Percentiles rank a stretch among this genome's conserved stretches.
These are phyloP conservation scores for Cryptocheilus praepositus DNA, from an alignment of 2,888 invertebrate species.

Conservation along the genomic window DNA sequence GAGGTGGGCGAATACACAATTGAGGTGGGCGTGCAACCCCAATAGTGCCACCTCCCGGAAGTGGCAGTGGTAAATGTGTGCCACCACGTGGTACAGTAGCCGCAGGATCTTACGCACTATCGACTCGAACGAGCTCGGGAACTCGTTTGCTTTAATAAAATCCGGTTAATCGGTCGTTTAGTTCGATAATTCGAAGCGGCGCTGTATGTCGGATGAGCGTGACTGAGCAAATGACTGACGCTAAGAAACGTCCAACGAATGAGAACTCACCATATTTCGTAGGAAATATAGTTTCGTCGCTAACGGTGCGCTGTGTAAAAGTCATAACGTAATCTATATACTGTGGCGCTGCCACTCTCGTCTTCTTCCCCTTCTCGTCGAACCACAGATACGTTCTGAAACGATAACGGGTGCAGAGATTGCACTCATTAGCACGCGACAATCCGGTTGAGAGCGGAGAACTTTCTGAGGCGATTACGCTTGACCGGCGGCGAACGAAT, in stretches of 20 bases:
- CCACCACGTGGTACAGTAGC: conserved; percentile 97
- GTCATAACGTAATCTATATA: conserved; percentile 99
- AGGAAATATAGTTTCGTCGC: conserved; percentile 97
- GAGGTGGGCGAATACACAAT: conserved; percentile 97
- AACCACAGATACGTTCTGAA: conserved; percentile 96
- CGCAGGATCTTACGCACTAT: conserved; percentile 97
- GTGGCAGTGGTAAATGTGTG: conserved; percentile 98
- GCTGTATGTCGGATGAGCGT: too few species aligned
- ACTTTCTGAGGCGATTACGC: too few species aligned
- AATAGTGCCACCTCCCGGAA: conserved; percentile 96
- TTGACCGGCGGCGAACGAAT: too few species aligned
- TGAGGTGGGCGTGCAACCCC: conserved; percentile 96
- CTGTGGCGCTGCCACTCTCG: conserved; percentile 96
- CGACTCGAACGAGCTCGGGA: conserved; percentile 94
- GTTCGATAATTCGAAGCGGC: too few species aligned
- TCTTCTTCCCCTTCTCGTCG: conserved; percentile 99
- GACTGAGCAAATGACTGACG: too few species aligned
- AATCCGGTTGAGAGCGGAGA: too few species aligned
- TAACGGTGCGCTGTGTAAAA: conserved; percentile 96
- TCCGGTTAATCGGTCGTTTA: too few species aligned
- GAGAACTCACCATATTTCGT: conserved; percentile 93
- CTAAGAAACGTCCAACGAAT: too few species aligned
- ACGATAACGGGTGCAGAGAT: conserved; percentile 38
- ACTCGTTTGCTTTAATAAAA: conserved; percentile 87
- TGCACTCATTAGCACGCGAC: too few species aligned